phyloP scores from a whole-genome alignment of 1,140 invertebrate species.

The Penaeus indicus region DNA sequence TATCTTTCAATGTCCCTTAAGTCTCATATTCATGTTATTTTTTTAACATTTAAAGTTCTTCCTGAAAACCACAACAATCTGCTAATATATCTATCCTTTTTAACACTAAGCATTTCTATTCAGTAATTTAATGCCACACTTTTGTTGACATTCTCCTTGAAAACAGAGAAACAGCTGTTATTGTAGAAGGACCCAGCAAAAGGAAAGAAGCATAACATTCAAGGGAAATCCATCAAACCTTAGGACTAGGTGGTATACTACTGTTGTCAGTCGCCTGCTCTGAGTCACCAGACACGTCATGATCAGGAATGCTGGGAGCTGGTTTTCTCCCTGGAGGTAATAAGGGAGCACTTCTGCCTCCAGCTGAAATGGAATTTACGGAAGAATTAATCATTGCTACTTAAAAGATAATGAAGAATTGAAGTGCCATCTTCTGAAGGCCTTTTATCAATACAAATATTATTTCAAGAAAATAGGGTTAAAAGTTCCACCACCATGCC shows the following conservation, averaged over 20 bases:
- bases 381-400: background rate
- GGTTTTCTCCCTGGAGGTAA: constrained; percentile 55
- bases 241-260: constrained; percentile 64
- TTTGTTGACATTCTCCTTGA: background rate
- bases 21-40: too few relatives aligned
- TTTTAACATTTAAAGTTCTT: too few relatives aligned
- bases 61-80: too few relatives aligned
- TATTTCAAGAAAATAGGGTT: background rate
- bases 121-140: background rate
- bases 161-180: background rate
- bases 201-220: background rate
- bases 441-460: background rate
- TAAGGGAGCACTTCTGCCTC: constrained; percentile 29
- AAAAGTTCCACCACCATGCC: too few relatives aligned
- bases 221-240: constrained; percentile 35
- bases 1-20: too few relatives aligned
- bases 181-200: background rate
- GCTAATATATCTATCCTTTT: too few relatives aligned
- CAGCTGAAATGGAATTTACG: background rate
- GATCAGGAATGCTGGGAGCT: constrained; percentile 16
- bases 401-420: background rate
- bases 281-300: constrained; percentile 36
- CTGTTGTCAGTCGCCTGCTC: constrained; percentile 35
- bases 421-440: too few relatives aligned
- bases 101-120: too few relatives aligned